Evolutionary conservation across 2,113 vertebrate species (phyloP), one percentile per base, ranked within the genome.

Genomic region (Platycercus adscitus): DNA sequence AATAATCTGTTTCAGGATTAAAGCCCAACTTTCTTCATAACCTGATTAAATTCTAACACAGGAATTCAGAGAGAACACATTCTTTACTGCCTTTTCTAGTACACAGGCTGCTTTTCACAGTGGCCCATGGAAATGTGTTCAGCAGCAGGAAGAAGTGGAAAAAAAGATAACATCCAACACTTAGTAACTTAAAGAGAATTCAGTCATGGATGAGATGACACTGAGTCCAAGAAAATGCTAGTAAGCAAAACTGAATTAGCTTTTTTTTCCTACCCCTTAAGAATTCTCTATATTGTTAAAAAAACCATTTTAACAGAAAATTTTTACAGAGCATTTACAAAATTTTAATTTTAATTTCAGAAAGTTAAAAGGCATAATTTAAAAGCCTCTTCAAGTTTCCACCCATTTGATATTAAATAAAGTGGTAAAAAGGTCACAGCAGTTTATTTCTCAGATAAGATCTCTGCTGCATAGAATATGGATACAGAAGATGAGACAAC

Each of bases 381-480:
- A 46, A 61, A 94, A 33, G 39, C 28, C n/a, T 55, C 47, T 81
- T 84, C 63, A 47, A 21, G 20, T 50, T 84, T 52, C 28, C 46
- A 64, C 20, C 17, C 28, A 37, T 76, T 46, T 39, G 12, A 68
- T 35, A 44, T 21, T 13, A 20, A 65, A 63, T 37, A 33, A 69
- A 71, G 35, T 1, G 21, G 18, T 46, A 1, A 43, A 37, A 73
- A 88, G 25, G 71, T 63, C 43, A 78, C 26, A 73, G 6, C 15
- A 52, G 28, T 43, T 93, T 49, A 39, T 56, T 93, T 91, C 37
- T 66, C 58, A 12, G 0, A 0, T 39, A 71, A 75, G 84, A 88
- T 53, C 91, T 96, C 85, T 96, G 87, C 93, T 96, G 96, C 89
- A 28, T 17, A 20, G 53, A 55, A 20, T 33, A 55, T 20, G 89